phyloP scores from a whole-genome alignment of 2,113 vertebrate genomes.

The Zosterops lateralis region DNA sequence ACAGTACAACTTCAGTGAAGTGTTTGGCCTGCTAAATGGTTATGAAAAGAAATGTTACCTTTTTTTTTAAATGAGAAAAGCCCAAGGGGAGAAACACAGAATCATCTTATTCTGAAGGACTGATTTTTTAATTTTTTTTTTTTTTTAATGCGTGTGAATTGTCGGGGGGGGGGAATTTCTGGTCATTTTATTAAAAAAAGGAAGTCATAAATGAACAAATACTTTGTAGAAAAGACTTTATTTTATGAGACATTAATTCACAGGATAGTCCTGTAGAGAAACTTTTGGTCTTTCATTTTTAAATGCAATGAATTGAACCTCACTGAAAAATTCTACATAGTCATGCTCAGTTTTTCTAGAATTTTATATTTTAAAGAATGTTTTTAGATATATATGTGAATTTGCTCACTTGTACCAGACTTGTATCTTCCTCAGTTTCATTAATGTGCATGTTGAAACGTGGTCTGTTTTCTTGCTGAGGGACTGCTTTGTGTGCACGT shows the following conservation, averaged over 20 bases:
- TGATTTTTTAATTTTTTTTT: not conserved
- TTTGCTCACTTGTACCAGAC: not conserved
- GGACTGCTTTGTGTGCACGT: not conserved
- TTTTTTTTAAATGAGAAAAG: not conserved
- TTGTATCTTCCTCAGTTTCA: not conserved
- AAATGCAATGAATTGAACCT: not conserved
- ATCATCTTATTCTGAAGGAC: not conserved
- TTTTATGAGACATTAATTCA: not conserved
- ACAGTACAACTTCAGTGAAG: not conserved
- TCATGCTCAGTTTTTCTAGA: not conserved
- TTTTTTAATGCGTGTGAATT: not conserved
- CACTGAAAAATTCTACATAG: not conserved
- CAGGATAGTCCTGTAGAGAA: not conserved
- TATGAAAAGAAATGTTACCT: not conserved
- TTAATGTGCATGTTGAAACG: not conserved
- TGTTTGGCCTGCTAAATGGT: not conserved
- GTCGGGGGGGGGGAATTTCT: not conserved
- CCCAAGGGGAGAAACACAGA: not conserved
- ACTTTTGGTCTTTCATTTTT: not conserved
- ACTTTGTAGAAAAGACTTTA: not conserved
- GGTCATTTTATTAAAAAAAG: not conserved
- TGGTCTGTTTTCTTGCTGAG: not conserved
- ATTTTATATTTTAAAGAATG: not conserved
- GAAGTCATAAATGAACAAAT: not conserved
- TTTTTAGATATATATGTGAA: not conserved